Evolutionary conservation across 2,888 invertebrate genomes (phyloP), one percentile per base, ranked within the genome.

Genomic region (Rhamphomyia laevipes): DNA sequence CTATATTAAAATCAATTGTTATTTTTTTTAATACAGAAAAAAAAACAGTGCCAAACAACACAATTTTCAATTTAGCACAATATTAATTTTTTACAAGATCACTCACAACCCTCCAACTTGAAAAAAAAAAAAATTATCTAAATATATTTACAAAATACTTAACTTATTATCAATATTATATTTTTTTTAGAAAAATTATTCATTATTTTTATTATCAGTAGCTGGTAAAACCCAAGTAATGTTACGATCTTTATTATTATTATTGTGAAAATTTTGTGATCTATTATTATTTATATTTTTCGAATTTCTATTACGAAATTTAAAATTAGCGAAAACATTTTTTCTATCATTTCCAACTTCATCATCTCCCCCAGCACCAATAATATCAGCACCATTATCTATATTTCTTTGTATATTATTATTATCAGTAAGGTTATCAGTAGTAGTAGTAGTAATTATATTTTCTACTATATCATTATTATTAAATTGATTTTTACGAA

Each of bases 261-360:
- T 11, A 33, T 33, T 33, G 11, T n/a, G 5, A 35, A 35, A 10
- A 35, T 27, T 27, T 27, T 27, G 23, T 17, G 17, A 38, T 11
- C 17, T 17, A 2, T 17, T 17, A 2, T 17, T 17, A 43, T 57
- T 59, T 38, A 43, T 17, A 45, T 56, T 57, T 45, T 55, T 55
- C 45, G 59, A 59, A 50, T 62, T 64, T 41, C 62, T 59, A 56
- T 62, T 63, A 4, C 66, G 60, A 55, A 63, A 65, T 53, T 63
- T 62, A 43, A 68, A 68, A 54, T 67, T 67, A 7, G 63, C 64
- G 55, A 64, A 67, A 4, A 61, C 61, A 55, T 67, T 62, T 47
- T 59, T 63, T 6, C 57, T 47, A 48, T 61, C 42, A 27, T 46
- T 43, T 48, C 37, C 46, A 37, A 31, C 17, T 13, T 48, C 51